Conservation (phyloP, 2,113 vertebrate species). For the Nibea albiflora region DNA sequence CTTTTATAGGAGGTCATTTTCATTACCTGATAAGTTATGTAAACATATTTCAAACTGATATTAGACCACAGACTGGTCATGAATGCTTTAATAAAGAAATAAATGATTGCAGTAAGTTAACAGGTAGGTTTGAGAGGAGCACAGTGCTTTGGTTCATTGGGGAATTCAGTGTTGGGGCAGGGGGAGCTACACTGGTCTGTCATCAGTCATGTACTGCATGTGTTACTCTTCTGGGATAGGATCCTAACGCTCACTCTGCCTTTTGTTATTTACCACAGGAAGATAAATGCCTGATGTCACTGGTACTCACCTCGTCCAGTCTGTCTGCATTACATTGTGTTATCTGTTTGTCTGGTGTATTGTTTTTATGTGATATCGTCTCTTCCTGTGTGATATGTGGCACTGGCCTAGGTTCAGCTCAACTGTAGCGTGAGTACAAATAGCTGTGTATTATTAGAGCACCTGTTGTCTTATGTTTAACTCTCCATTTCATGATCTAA, state of each 20-base stretch:
- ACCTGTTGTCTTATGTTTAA: neutral
- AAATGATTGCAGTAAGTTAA: neutral
- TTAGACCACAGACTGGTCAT: no score
- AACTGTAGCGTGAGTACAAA: neutral
- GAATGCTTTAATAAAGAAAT: no score
- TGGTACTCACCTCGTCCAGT: conserved; percentile 56
- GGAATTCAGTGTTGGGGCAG: conserved; percentile 1
- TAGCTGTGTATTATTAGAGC: neutral
- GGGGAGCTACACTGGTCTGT: conserved; percentile 1
- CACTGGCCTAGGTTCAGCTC: conserved; percentile 68
- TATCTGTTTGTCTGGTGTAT: conserved; percentile 47
- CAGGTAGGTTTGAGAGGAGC: conserved; percentile 28
- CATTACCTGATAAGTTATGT: neutral
- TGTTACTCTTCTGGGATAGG: conserved; percentile 38
- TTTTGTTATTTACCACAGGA: conserved; percentile 53
- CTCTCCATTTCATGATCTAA: neutral
- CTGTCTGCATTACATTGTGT: conserved; percentile 45
- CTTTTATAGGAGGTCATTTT: neutral
- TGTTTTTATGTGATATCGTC: conserved; percentile 27
- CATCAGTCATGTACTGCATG: conserved; percentile 50
- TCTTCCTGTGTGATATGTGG: conserved; percentile 55
- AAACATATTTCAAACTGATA: no score
- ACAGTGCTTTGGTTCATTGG: neutral
- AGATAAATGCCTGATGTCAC: conserved; percentile 47
- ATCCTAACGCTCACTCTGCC: conserved; percentile 37